Conservation (phyloP, 2,888 invertebrate species). For the Lamellibrachia columna region DNA sequence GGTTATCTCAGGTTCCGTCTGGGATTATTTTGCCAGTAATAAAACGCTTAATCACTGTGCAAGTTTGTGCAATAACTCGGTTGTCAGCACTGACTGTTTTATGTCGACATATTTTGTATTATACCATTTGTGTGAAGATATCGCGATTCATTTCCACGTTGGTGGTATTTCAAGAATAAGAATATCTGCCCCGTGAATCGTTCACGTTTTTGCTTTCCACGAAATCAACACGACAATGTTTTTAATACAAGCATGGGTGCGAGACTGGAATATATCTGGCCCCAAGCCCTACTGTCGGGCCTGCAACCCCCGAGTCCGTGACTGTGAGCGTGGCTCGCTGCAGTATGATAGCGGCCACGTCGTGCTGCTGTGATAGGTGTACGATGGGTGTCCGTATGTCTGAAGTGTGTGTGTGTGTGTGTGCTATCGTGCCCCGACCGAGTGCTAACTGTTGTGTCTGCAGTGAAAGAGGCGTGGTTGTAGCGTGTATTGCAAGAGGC, state of each 20-base stretch:
- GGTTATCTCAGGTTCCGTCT: slow-evolving; percentile 9
- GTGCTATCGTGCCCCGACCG: background rate
- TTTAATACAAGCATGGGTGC: too few relatives aligned
- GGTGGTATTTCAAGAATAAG: background rate
- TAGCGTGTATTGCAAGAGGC: background rate
- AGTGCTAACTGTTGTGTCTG: background rate
- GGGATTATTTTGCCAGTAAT: slow-evolving; percentile 9
- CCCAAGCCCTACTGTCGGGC: background rate
- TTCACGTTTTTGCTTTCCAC: too few relatives aligned
- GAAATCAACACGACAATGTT: too few relatives aligned
- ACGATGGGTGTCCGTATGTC: background rate
- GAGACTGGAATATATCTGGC: background rate
- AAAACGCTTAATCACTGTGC: slow-evolving; percentile 9
- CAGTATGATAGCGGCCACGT: background rate
- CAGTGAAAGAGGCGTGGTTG: slow-evolving; percentile 3
- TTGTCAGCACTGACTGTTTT: background rate
- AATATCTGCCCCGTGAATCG: too few relatives aligned
- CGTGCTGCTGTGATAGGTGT: slow-evolving; percentile 16
- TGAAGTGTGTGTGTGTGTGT: background rate
- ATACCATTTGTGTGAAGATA: background rate
- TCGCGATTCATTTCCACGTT: background rate
- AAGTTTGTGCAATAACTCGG: background rate
- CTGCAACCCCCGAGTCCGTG: background rate
- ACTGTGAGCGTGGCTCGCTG: background rate
- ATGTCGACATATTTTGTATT: background rate